phyloP scores from a whole-genome alignment of 2,797 vertebrate genomes.

The Alectoris magna region DNA sequence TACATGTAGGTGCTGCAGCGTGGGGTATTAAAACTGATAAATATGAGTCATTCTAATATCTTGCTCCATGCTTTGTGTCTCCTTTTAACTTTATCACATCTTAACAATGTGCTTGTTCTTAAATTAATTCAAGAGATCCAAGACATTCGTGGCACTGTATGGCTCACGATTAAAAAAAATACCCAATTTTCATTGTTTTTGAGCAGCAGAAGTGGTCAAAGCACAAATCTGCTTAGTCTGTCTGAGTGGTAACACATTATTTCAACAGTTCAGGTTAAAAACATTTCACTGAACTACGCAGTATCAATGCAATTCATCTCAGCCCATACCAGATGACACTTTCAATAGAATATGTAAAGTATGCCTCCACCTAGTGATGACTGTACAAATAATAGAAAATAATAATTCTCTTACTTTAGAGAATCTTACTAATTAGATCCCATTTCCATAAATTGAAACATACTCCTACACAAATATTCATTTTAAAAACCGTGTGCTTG shows the following conservation, averaged over 20 bases:
- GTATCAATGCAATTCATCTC: slow-evolving; percentile 30
- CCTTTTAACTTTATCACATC: not conserved
- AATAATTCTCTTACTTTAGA: slow-evolving; percentile 46
- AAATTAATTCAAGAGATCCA: not conserved
- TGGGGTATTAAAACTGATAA: not conserved
- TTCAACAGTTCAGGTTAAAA: slow-evolving; percentile 14
- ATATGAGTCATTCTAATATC: not conserved
- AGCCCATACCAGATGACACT: slow-evolving; percentile 20
- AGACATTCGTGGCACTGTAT: not conserved
- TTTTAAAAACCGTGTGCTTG: not conserved
- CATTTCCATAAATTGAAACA: not conserved
- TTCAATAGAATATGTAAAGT: slow-evolving; percentile 70
- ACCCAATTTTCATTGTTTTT: not conserved
- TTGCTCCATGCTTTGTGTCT: not conserved
- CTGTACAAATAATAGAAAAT: slow-evolving; percentile 65
- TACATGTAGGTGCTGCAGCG: not conserved
- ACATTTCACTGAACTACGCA: not conserved
- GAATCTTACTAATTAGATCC: not conserved
- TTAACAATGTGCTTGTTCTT: not conserved
- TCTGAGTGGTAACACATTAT: not conserved
- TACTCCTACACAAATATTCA: not conserved
- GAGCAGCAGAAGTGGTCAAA: not conserved
- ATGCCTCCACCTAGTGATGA: slow-evolving; percentile 74
- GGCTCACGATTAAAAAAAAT: not conserved
- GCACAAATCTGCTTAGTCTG: not conserved